Evolutionary conservation across 2,888 invertebrate species (phyloP).

Genomic region (Molorchus minor): DNA sequence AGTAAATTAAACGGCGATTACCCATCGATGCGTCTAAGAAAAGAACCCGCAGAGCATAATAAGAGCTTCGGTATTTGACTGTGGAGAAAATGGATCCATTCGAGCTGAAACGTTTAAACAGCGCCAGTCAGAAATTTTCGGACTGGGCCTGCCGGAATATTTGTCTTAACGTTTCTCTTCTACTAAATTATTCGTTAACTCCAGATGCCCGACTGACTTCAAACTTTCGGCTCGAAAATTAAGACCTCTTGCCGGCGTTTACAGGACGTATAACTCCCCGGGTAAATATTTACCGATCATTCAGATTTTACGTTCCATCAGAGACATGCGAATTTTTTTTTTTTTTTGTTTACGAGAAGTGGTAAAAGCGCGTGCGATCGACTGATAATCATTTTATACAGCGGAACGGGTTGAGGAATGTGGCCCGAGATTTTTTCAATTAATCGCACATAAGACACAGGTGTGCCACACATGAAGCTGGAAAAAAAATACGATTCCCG

Average conservation of each 20-base stretch:
- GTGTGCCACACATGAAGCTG: constrained; percentile 35
- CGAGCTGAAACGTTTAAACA: constrained; percentile 14
- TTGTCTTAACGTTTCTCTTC: constrained; percentile 24
- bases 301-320: constrained; percentile 10
- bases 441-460: constrained; percentile 28
- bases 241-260: constrained; percentile 13
- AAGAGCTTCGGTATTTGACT: background rate
- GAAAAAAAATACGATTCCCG: constrained; percentile 26
- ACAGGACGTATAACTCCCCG: constrained; percentile 10
- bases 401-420: constrained; percentile 23
- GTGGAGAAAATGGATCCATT: constrained; percentile 1
- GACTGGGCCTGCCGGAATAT: constrained; percentile 9
- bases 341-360: background rate
- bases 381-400: background rate
- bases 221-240: constrained; percentile 12
- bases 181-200: constrained; percentile 19
- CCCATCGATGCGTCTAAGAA: no score
- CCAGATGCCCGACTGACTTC: constrained; percentile 7
- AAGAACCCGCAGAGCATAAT: background rate
- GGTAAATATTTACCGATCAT: constrained; percentile 9
- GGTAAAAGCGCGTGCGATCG: background rate
- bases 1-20: no score
- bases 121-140: constrained; percentile 16
- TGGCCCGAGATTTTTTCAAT: constrained; percentile 27
- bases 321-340: no score